Evolutionary conservation across 2,797 vertebrate species (phyloP).

Genomic region (Sebastolobus altivelis): DNA sequence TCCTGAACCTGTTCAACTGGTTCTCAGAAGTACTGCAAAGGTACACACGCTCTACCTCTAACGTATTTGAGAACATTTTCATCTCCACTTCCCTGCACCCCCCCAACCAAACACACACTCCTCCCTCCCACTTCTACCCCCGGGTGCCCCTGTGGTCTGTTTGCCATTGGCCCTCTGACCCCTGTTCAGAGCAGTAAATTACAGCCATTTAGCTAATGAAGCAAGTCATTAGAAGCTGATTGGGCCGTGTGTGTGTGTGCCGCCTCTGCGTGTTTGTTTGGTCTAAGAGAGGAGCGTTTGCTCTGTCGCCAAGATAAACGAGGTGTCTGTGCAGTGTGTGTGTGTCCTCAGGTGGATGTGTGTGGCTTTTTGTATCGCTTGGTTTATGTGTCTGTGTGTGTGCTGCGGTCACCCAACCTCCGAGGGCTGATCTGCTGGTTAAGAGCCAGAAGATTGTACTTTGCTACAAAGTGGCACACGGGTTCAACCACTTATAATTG

Average conservation of each 20-base stretch:
- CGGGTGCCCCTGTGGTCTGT: slow-evolving; percentile 65
- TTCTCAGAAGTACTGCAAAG: slow-evolving; percentile 3
- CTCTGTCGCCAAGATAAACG: slow-evolving; percentile 62
- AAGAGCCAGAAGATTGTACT: slow-evolving; percentile 21
- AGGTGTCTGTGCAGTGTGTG: slow-evolving; percentile 21
- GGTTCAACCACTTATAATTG: slow-evolving; percentile 21
- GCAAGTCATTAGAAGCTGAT: slow-evolving; percentile 77
- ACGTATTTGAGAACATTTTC: slow-evolving; percentile 20
- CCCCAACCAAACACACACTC: slow-evolving; percentile 7
- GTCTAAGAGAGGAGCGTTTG: slow-evolving; percentile 49
- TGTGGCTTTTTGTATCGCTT: slow-evolving; percentile 15
- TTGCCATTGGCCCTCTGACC: slow-evolving; percentile 78
- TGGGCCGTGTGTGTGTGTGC: slow-evolving; percentile 39
- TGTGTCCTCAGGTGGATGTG: slow-evolving; percentile 3
- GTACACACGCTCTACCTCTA: neutral
- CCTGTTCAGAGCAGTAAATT: slow-evolving; percentile 74
- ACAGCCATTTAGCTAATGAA: slow-evolving; percentile 83
- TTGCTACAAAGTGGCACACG: slow-evolving; percentile 1
- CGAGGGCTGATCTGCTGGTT: neutral
- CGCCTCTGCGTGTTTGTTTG: slow-evolving; percentile 69
- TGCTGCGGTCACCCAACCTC: neutral
- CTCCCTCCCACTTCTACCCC: slow-evolving; percentile 29
- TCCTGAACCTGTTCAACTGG: neutral
- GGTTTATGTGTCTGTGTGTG: slow-evolving; percentile 5
- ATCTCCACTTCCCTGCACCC: slow-evolving; percentile 4